phyloP scores from a whole-genome alignment of 1,140 invertebrate species.

The Pseudomyrmex sp. region DNA sequence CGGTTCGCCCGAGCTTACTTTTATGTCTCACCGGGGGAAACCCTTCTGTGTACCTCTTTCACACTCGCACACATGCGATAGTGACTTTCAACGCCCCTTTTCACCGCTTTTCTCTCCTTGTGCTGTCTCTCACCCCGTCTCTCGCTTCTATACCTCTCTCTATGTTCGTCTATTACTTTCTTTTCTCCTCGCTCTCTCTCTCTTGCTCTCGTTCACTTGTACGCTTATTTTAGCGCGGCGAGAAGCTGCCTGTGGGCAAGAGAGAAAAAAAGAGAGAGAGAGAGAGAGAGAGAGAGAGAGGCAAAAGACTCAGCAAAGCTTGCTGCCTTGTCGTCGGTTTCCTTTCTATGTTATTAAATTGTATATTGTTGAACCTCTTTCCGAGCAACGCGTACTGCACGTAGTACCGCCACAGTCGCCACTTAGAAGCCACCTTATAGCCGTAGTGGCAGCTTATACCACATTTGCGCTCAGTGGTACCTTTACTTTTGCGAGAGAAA shows the following conservation, averaged over 20 bases:
- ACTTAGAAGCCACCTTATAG: conserved; percentile 53
- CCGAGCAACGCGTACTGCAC: conserved; percentile 17
- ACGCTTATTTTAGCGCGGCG: conserved; percentile 46
- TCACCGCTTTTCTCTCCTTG: conserved; percentile 34
- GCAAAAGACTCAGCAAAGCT: conserved; percentile 55
- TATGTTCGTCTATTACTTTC: too few relatives aligned
- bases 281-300: conserved; percentile 46
- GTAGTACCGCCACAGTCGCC: conserved; percentile 56
- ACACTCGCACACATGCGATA: conserved; percentile 47
- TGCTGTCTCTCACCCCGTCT: conserved; percentile 29
- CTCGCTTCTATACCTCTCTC: background rate
- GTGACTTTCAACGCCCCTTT: conserved; percentile 54
- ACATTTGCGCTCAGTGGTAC: conserved; percentile 39
- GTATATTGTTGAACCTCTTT: conserved; percentile 71
- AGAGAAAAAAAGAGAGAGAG: conserved; percentile 52
- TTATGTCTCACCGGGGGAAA: conserved; percentile 76
- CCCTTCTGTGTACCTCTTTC: conserved; percentile 33
- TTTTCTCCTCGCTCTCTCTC: background rate
- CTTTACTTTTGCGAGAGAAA: conserved; percentile 51
- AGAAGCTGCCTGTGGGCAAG: conserved; percentile 39
- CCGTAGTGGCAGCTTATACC: conserved; percentile 26
- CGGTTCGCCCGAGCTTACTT: conserved; percentile 80
- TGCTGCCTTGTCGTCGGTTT: conserved; percentile 76
- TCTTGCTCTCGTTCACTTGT: conserved; percentile 30
- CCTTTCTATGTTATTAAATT: conserved; percentile 82